These are phyloP conservation scores for Sandelia bainsii DNA, from an alignment of 2,797 vertebrate species.

Conservation along the genomic window DNA sequence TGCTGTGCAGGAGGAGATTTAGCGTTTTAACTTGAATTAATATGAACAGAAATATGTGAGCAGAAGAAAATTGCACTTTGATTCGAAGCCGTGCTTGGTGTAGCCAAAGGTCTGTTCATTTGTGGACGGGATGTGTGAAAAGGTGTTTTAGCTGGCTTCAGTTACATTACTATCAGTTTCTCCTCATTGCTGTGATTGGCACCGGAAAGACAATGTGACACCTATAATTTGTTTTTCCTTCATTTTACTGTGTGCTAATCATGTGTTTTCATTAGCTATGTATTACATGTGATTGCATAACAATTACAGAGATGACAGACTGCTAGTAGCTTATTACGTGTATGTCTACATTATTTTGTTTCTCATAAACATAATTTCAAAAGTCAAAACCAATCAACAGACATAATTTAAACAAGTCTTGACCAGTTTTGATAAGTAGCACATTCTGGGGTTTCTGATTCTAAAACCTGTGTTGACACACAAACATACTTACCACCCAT, in stretches of 20 bases:
- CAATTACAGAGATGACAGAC: slow-evolving; percentile 74
- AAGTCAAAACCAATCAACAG: slow-evolving; percentile 77
- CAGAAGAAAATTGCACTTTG: not conserved
- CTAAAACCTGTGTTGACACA: slow-evolving; percentile 19
- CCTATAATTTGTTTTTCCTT: slow-evolving; percentile 63
- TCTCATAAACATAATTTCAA: slow-evolving; percentile 65
- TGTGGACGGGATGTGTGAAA: not conserved
- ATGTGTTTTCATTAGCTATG: slow-evolving; percentile 62
- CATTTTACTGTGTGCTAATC: slow-evolving; percentile 64
- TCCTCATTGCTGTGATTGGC: slow-evolving; percentile 54
- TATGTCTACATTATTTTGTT: slow-evolving; percentile 72
- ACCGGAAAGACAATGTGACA: slow-evolving; percentile 53
- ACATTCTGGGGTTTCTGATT: slow-evolving; percentile 7
- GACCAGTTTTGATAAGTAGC: slow-evolving; percentile 56
- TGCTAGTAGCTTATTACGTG: slow-evolving; percentile 72
- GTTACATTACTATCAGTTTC: not conserved
- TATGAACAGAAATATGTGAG: not conserved
- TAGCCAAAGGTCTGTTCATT: not conserved
- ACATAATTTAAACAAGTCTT: slow-evolving; percentile 62
- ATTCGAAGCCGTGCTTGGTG: not conserved
- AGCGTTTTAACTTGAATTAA: slow-evolving; percentile 1
- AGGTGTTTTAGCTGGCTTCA: not conserved
- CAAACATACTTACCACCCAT: not conserved
- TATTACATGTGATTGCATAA: slow-evolving; percentile 68
- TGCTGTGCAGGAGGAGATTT: not conserved